A percentile compares a stretch with the other conserved stretches of the same genome.
Conservation (phyloP, 2,888 invertebrate species). For the Scrobipalpa costella region DNA sequence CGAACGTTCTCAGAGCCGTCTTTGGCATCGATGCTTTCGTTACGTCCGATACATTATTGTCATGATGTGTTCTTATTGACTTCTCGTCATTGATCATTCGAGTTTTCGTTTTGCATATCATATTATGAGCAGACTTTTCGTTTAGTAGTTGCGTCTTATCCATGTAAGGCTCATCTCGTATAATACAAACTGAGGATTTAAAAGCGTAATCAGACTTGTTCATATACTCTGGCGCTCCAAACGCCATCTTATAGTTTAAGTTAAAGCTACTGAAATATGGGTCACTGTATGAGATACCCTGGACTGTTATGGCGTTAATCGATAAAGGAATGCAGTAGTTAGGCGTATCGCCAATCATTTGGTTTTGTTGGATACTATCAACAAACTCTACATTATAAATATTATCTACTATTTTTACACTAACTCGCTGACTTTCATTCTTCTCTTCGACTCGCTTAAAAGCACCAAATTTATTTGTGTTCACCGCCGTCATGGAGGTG, state of each 20-base stretch:
- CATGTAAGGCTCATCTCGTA: slow-evolving; percentile 75
- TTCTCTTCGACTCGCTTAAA: slow-evolving; percentile 78
- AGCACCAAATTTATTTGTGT: slow-evolving; percentile 82
- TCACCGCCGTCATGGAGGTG: slow-evolving; percentile 83
- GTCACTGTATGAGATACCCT: slow-evolving; percentile 83
- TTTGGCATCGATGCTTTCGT: slow-evolving; percentile 49
- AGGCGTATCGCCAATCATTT: slow-evolving; percentile 81
- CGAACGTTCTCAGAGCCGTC: slow-evolving; percentile 61
- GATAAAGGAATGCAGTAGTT: slow-evolving; percentile 81
- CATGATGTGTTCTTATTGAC: slow-evolving; percentile 69
- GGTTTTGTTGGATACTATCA: slow-evolving; percentile 82
- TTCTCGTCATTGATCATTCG: slow-evolving; percentile 68
- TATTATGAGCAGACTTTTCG: slow-evolving; percentile 70
- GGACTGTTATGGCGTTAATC: slow-evolving; percentile 83
- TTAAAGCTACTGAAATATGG: slow-evolving; percentile 82
- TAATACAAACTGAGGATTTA: slow-evolving; percentile 82
- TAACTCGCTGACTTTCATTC: slow-evolving; percentile 81
- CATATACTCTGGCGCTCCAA: slow-evolving; percentile 78
- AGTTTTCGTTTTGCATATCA: slow-evolving; percentile 70
- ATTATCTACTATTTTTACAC: slow-evolving; percentile 81
- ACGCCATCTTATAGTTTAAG: slow-evolving; percentile 81
- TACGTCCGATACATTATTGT: slow-evolving; percentile 71
- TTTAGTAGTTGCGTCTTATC: slow-evolving; percentile 68
- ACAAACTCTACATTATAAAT: slow-evolving; percentile 81
- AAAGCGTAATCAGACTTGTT: slow-evolving; percentile 83